These are phyloP conservation scores for Luscinia luscinia DNA, from an alignment of 2,797 vertebrate genomes.

Conservation along the genomic window DNA sequence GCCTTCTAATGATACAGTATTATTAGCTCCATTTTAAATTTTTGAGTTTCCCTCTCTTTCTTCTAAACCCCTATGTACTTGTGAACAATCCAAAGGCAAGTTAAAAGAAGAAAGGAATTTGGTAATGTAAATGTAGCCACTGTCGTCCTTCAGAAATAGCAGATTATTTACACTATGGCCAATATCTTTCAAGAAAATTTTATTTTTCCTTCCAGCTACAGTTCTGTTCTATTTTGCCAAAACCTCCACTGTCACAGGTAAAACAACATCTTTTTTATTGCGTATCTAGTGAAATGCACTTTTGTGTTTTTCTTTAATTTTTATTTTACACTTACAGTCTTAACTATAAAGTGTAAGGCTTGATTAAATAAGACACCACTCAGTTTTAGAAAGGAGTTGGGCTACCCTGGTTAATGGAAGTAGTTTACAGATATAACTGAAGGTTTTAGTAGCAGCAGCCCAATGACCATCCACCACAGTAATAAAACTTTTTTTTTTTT, in stretches of 20 bases:
- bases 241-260: neutral
- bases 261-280: neutral
- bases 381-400: neutral
- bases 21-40: neutral
- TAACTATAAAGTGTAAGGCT: neutral
- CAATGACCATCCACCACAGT: neutral
- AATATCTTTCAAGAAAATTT: neutral
- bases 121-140: neutral
- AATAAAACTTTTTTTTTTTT: neutral
- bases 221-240: neutral
- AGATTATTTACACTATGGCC: neutral
- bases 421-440: neutral
- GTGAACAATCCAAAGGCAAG: neutral
- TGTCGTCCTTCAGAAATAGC: neutral
- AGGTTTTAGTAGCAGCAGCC: neutral
- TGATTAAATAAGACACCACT: neutral
- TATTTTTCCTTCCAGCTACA: neutral
- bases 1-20: neutral
- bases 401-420: neutral
- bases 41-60: neutral
- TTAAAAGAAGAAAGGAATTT: neutral
- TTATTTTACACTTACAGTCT: neutral
- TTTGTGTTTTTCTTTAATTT: neutral
- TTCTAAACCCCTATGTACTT: neutral
- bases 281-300: neutral